Base-by-base conservation (phyloP, 1,140 invertebrate genomes). In the Drosophila parabipectinata region DNA sequence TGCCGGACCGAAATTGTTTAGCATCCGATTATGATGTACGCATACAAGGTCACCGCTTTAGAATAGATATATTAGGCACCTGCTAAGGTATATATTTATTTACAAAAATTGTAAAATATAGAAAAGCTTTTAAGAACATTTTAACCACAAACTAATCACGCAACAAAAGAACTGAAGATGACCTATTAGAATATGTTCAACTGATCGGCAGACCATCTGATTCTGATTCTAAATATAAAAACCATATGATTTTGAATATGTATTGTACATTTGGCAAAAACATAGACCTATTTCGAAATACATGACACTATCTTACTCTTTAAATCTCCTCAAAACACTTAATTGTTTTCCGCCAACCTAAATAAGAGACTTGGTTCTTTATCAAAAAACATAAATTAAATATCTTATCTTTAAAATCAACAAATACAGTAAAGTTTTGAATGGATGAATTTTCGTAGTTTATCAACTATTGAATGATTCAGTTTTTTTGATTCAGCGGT, bases 1-100 rank as follows among this genome's bases (percentile, higher is more conserved):
- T 74, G 69, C 28, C 56, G 54, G 53, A 1, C 47, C 30, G 61
- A 62, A 63, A 63, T 30, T 28, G 8, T 58, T 30, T 4, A 12
- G 28, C 24, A 30, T 14, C 28, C 18, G 51, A 26, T 28, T 37
- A 24, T 3, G 39, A 10, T 26, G 54, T 54, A 15, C 18, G 28
- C 24, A n/a, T 21, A 44, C 64, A 60, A 59, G 54, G 69, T 72
- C 54, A 10, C 2, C 12, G 4, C 14, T 28, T 28, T 28, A 28
- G 5, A 1, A 28, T 6, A 28, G 7, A 28, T 28, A 6, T 7
- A 28, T 6, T 5, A 28, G 7, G 1, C 21, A 28, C 26, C 0
- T 28, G 1, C 26, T 28, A 28, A 28, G 1, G 1, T 7, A 28
- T 21, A 21, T 21, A 21, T 21, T 21, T 21, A 28, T 28, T 28